Base-by-base conservation (phyloP, 2,888 invertebrate genomes). In the Tinea semifulvella region DNA sequence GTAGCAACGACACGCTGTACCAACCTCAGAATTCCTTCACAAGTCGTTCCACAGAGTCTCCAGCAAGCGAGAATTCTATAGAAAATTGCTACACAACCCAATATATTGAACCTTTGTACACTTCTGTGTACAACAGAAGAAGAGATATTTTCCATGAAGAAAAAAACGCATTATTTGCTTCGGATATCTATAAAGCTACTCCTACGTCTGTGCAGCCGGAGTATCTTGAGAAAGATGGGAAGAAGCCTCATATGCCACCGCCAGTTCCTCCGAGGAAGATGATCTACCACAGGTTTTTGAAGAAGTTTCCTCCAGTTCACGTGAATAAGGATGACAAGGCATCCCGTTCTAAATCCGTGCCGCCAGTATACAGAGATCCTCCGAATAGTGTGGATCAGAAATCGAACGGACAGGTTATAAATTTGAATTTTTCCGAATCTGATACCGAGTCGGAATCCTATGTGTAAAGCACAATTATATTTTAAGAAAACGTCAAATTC, bases 231-330 rank as follows among this genome's bases (percentile, higher is more conserved):
- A 70, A 65, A 43, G 66, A 60, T 46, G 74, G 71, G 55, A 76
- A 76, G 49, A 71, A 74, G n/a, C 69, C 73, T 2, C 84, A 82
- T 52, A 77, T 83, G 60, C 85, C 85, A 2, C 87, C 85, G 8
- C 86, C 84, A 1, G 76, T 85, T 22, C 86, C 85, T 1, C 86
- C 86, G 3, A 69, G 85, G 54, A 80, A 81, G 53, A 65, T 75
- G 64, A 66, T 79, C 39, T 79, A 80, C 55, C 79, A 77, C 54
- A 65, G 74, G 54, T 73, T 81, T 2, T 63, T 87, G 35, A 84
- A 85, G 63, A 86, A 87, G 56, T 75, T 86, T 52, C 87, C 86
- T 46, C 86, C 87, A 1, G 87, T 87, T 18, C 87, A 87, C 55
- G 84, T 86, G 53, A 85, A 79, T 53, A 82, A 84, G 46, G 85